Evolutionary conservation across 2,113 vertebrate genomes (phyloP), one percentile per base, ranked within the genome.

Genomic region (Zapornia atra): DNA sequence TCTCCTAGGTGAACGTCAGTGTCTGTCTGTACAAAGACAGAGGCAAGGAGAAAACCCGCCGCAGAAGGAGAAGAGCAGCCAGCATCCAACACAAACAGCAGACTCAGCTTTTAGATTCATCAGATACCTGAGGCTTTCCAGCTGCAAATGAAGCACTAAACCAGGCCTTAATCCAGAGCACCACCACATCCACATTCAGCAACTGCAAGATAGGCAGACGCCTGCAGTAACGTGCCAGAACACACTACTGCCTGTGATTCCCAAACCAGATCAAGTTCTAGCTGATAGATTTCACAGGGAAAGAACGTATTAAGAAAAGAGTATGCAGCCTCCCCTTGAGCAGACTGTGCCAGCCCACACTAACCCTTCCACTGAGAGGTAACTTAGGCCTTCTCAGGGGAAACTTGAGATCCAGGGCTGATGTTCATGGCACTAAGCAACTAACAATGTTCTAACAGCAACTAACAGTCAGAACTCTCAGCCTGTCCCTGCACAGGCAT

Each of bases 191-290:
- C 54, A 56, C 40, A 36, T 17, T 59, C 16, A 61, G 42, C 28
- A 77, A 17, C 46, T 42, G 7, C 16, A 28, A 50, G 46, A 46
- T 26, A 50, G 1, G n/a, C 15, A 31, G 6, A 36, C 5, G 4
- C 24, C 22, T 54, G 63, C 51, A 63, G 46, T 7, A 25, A 40
- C 0, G 2, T 2, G 1, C 5, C 53, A 33, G 81, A 65, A 57
- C 0, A 85, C 18, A 36, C 2, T 9, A 15, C 29, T 19, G 28
- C 25, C 36, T 72, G 68, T 21, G 82, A 82, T 17, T 50, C 12
- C 5, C 12, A 24, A 59, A 59, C 15, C 64, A 90, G 12, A 36
- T 10, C 5, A 48, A 28, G 29, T 12, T 70, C 51, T 7, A 54
- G 22, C 31, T 22, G 21, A n/a, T 73, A 36, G 11, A 25, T 36